phyloP scores from a whole-genome alignment of 2,797 vertebrate species.

The Poeciliopsis gracilis region DNA sequence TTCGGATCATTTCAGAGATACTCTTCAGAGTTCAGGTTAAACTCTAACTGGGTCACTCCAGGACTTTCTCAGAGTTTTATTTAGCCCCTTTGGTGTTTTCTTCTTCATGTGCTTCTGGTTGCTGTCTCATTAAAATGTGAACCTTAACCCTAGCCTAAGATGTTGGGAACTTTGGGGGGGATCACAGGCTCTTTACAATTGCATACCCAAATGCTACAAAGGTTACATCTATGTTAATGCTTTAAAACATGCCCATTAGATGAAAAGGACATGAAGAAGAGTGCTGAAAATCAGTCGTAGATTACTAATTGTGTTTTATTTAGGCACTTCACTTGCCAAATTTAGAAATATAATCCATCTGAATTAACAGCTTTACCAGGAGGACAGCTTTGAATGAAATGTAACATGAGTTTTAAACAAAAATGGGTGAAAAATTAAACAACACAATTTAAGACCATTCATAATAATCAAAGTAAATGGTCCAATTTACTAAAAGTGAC shows the following conservation, averaged over 20 bases:
- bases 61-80: neutral
- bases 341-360: neutral
- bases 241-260: neutral
- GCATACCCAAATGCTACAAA: neutral
- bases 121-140: conserved; percentile 3
- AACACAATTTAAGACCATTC: neutral
- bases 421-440: neutral
- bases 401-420: neutral
- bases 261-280: neutral
- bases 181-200: neutral
- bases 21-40: neutral
- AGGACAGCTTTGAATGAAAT: neutral
- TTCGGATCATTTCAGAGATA: neutral
- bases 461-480: neutral
- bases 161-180: neutral
- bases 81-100: neutral
- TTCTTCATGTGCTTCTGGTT: neutral
- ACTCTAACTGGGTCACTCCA: conserved; percentile 3
- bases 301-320: neutral
- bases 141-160: conserved; percentile 4
- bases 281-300: neutral
- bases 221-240: neutral
- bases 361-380: neutral
- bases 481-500: neutral
- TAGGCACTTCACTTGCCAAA: neutral